Evolutionary conservation across 2,888 invertebrate genomes (phyloP).

Genomic region (Drosophila koepferae): DNA sequence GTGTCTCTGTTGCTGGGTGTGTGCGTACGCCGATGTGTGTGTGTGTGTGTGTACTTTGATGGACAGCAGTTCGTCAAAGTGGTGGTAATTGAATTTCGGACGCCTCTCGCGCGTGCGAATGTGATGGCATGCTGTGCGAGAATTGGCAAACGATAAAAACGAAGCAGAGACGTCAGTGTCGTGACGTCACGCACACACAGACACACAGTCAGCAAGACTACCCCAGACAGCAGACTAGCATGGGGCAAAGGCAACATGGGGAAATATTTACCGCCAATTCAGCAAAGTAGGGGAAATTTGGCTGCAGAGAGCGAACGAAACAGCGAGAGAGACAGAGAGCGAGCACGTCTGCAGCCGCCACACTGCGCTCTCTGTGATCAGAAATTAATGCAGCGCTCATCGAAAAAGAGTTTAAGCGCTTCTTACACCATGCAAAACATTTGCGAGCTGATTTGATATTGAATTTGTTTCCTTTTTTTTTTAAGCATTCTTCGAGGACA

Average conservation of each 20-base stretch:
- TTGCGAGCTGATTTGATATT: not conserved
- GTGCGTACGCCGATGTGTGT: not conserved
- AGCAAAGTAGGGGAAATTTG: constrained; percentile 67
- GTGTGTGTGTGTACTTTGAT: constrained; percentile 60
- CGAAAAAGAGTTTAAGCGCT: constrained; percentile 1
- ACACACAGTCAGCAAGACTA: constrained; percentile 14
- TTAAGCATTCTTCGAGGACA: constrained; percentile 97
- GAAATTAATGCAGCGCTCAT: constrained; percentile 33
- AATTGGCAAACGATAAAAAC: constrained; percentile 66
- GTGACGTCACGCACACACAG: constrained; percentile 61
- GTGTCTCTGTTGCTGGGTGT: not conserved
- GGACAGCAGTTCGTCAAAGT: constrained; percentile 84
- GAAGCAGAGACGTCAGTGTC: constrained; percentile 37
- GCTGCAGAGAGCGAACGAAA: constrained; percentile 57
- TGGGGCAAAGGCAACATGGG: constrained; percentile 51
- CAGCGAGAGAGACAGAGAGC: constrained; percentile 39
- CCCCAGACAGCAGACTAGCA: constrained; percentile 29
- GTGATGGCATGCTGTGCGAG: constrained; percentile 53
- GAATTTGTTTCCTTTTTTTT: not conserved
- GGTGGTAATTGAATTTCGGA: constrained; percentile 79
- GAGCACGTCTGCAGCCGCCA: constrained; percentile 16
- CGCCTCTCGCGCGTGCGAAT: constrained; percentile 48
- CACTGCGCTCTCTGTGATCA: constrained; percentile 41
- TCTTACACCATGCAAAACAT: constrained; percentile 21
- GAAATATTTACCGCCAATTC: constrained; percentile 59